Conservation (phyloP, 37 sponge, comb jelly and placozoan species). For the Theonella swinhoei region DNA sequence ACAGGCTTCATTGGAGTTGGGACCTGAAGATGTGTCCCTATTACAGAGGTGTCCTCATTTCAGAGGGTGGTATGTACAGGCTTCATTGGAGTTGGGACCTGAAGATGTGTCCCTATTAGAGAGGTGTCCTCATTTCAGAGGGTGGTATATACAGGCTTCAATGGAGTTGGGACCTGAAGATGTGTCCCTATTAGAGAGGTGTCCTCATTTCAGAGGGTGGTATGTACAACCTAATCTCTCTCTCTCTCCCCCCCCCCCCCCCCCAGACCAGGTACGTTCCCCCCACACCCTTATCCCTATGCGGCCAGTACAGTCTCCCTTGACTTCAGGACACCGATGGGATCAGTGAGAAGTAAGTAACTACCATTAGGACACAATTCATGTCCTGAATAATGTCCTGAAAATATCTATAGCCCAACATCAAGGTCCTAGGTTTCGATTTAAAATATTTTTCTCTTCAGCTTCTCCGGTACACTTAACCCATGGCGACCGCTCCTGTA, state of each 20-base stretch:
- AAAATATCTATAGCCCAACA: neutral
- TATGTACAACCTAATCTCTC: neutral
- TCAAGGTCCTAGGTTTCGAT: neutral
- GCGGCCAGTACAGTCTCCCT: slow-evolving; percentile 24
- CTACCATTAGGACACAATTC: neutral
- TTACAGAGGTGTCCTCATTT: no score
- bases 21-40: no score
- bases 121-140: no score
- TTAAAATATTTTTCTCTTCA: neutral
- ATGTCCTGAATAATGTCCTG: neutral
- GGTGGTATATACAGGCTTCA: no score
- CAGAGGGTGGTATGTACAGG: no score
- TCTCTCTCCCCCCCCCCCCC: neutral
- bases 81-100: no score
- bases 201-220: no score
- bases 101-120: no score
- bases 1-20: no score
- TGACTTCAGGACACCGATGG: slow-evolving; percentile 55
- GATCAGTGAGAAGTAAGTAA: slow-evolving; percentile 41
- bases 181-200: no score
- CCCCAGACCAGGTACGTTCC: neutral
- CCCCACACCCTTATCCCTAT: neutral
- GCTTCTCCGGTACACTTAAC: slow-evolving; percentile 26
- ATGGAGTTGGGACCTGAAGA: no score
- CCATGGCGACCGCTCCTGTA: neutral